phyloP scores from a whole-genome alignment of 2,888 invertebrate genomes.

The Lordiphosa fenestrarum region DNA sequence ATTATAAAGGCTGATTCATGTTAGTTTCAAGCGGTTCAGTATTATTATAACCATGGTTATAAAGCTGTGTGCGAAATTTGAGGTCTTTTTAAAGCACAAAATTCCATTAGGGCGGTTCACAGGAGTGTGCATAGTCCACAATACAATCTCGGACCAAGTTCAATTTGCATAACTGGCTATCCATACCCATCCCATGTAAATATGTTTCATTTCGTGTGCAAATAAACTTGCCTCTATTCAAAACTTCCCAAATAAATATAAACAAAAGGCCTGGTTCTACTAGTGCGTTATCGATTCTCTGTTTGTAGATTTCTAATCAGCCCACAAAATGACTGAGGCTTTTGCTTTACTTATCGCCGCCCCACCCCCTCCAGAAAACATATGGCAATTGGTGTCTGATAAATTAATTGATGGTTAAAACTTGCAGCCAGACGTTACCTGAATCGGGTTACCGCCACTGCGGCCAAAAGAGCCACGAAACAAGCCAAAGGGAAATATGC shows the following conservation, averaged over 20 bases:
- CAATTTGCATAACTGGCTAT: too few species aligned
- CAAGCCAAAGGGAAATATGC: slow-evolving; percentile 78
- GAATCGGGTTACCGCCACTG: slow-evolving; percentile 64
- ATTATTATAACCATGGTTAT: too few species aligned
- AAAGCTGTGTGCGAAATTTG: too few species aligned
- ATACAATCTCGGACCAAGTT: too few species aligned
- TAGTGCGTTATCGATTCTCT: slow-evolving; percentile 30
- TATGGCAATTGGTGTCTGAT: slow-evolving; percentile 20
- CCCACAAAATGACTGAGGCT: slow-evolving; percentile 11
- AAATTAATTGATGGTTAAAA: slow-evolving; percentile 19
- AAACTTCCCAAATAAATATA: slow-evolving; percentile 6
- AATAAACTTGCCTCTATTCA: too few species aligned
- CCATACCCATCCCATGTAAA: too few species aligned
- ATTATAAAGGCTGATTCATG: too few species aligned
- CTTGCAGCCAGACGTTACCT: slow-evolving; percentile 56
- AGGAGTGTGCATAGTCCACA: too few species aligned
- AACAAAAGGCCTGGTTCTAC: slow-evolving; percentile 2
- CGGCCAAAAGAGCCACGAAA: slow-evolving; percentile 74
- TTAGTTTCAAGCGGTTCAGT: too few species aligned
- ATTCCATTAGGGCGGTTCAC: too few species aligned
- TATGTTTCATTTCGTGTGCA: too few species aligned
- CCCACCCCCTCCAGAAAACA: not conserved
- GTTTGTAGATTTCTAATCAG: slow-evolving; percentile 40
- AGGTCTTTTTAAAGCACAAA: too few species aligned
- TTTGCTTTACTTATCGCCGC: slow-evolving; percentile 1